These are phyloP conservation scores for Stegodyphus mimosarum DNA, from an alignment of 1,140 invertebrate species.

Conservation along the genomic window DNA sequence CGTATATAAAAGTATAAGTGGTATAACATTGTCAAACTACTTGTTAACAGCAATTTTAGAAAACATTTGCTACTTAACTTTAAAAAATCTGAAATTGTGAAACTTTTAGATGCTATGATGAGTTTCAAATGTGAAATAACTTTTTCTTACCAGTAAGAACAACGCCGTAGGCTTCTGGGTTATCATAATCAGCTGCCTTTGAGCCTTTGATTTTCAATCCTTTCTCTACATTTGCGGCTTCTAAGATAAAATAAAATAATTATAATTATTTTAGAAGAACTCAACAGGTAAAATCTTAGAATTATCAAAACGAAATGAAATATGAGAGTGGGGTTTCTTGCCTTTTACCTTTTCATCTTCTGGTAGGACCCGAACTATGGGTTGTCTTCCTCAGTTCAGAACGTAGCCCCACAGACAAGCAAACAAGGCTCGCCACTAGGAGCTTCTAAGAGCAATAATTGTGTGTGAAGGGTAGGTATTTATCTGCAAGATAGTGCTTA, in stretches of 20 bases:
- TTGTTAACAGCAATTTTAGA: no score
- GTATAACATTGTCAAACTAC: no score
- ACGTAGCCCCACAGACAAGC: neutral
- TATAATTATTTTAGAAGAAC: neutral
- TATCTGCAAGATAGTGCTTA: neutral
- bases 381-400: neutral
- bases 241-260: slow-evolving; percentile 6
- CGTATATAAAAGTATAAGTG: no score
- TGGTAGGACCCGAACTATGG: neutral
- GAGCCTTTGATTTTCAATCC: slow-evolving; percentile 26
- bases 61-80: no score
- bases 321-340: neutral
- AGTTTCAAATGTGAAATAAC: neutral
- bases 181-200: slow-evolving; percentile 44
- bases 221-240: slow-evolving; percentile 40
- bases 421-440: neutral
- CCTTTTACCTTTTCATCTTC: neutral
- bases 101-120: no score
- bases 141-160: slow-evolving; percentile 41
- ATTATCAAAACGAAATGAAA: neutral
- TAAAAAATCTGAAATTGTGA: no score
- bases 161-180: slow-evolving; percentile 55
- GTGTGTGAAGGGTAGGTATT: neutral
- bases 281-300: neutral
- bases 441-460: neutral